phyloP scores from a whole-genome alignment of 1,140 invertebrate species.

The Orius laevigatus region DNA sequence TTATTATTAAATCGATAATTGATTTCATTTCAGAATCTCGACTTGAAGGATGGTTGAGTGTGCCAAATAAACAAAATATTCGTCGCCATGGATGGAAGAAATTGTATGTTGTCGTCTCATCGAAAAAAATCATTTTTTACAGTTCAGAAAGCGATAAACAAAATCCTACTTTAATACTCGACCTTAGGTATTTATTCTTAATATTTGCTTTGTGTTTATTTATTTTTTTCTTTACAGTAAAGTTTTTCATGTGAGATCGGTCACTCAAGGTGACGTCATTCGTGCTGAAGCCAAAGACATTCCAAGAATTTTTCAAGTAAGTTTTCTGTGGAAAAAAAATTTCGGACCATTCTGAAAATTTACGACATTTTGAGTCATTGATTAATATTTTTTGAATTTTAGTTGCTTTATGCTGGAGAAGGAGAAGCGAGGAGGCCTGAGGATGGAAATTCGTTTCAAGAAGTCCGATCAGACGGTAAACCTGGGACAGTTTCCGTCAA shows the following conservation, averaged over 20 bases:
- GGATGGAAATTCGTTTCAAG: conserved; percentile 37
- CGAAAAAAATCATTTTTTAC: conserved; percentile 94
- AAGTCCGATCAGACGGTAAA: conserved; percentile 43
- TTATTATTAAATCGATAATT: background rate
- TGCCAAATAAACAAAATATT: conserved; percentile 92
- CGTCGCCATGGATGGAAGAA: conserved; percentile 91
- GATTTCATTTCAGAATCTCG: conserved; percentile 39
- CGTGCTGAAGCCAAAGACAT: conserved; percentile 97
- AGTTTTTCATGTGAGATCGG: conserved; percentile 94
- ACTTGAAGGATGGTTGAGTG: conserved; percentile 88
- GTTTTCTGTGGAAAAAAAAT: background rate
- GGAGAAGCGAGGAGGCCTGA: conserved; percentile 76
- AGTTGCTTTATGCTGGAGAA: conserved; percentile 83
- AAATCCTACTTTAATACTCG: conserved; percentile 86
- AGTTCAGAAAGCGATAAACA: conserved; percentile 87
- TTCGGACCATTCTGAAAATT: background rate
- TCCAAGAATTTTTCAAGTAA: conserved; percentile 91
- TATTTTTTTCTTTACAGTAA: conserved; percentile 58
- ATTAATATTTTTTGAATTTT: conserved; percentile 15
- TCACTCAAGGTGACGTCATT: conserved; percentile 97
- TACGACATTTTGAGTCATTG: conserved; percentile 1
- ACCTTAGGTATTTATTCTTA: conserved; percentile 61
- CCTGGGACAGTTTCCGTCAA: conserved; percentile 70
- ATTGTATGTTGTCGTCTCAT: conserved; percentile 92
- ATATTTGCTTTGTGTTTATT: background rate